These are phyloP conservation scores for Liopterus haemorrhoidalis DNA, from an alignment of 2,888 invertebrate species.

Conservation along the genomic window DNA sequence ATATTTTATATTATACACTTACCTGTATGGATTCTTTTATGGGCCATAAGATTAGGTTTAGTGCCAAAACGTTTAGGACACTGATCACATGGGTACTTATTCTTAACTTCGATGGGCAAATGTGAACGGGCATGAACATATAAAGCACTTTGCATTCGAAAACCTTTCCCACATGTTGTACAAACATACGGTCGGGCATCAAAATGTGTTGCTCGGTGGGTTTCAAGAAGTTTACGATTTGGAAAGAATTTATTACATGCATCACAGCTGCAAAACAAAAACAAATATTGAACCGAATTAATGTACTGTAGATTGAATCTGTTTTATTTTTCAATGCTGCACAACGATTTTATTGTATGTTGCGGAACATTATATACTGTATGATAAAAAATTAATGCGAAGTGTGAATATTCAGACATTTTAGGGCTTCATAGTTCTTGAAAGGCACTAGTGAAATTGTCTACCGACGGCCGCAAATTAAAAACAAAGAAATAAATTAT, in stretches of 20 bases:
- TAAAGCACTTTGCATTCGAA: constrained; percentile 52
- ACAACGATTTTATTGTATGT: too few species aligned
- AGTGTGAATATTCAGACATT: too few species aligned
- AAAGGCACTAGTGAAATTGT: too few species aligned
- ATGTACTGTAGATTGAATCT: not conserved
- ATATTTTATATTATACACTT: constrained; percentile 1
- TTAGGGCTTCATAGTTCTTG: too few species aligned
- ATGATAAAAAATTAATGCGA: too few species aligned
- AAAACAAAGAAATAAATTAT: too few species aligned
- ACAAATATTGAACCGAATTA: not conserved
- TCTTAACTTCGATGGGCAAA: constrained; percentile 52
- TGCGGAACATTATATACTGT: too few species aligned
- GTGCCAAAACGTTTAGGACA: constrained; percentile 56
- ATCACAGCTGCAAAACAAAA: constrained; percentile 43
- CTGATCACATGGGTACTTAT: constrained; percentile 54
- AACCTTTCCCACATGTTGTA: constrained; percentile 52
- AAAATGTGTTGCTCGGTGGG: constrained; percentile 49
- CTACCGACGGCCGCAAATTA: too few species aligned
- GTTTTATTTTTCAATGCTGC: not conserved
- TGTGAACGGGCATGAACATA: constrained; percentile 52
- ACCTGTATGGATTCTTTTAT: constrained; percentile 50
- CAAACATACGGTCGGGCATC: constrained; percentile 50
- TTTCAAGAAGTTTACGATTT: constrained; percentile 47
- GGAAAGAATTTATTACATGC: constrained; percentile 54
- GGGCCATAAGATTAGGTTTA: constrained; percentile 53